Percentiles rank a stretch among this genome's conserved stretches.
These are phyloP conservation scores for Amphiduros pacificus DNA, from an alignment of 2,888 invertebrate genomes.

Conservation along the genomic window DNA sequence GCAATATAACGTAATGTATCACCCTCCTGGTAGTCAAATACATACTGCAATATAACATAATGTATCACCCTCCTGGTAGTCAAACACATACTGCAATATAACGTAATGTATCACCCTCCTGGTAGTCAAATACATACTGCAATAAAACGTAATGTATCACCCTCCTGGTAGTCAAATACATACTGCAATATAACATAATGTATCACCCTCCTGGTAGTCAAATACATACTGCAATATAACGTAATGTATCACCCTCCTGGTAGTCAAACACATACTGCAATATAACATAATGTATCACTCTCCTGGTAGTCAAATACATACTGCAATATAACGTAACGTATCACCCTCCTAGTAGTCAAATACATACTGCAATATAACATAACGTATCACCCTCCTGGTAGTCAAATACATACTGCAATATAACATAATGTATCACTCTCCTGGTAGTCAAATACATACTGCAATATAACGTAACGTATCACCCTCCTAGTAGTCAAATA, in stretches of 20 bases:
- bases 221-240: slow-evolving; percentile 57
- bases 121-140: slow-evolving; percentile 62
- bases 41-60: slow-evolving; percentile 47
- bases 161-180: too few species aligned
- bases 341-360: too few species aligned
- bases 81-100: slow-evolving; percentile 65
- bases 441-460: too few species aligned
- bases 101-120: slow-evolving; percentile 59
- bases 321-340: slow-evolving; percentile 38
- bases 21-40: slow-evolving; percentile 59
- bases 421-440: neutral
- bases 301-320: slow-evolving; percentile 60
- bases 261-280: too few species aligned
- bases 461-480: slow-evolving; percentile 64
- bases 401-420: slow-evolving; percentile 60
- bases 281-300: slow-evolving; percentile 62
- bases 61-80: too few species aligned
- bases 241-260: neutral
- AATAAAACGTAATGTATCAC: slow-evolving; percentile 4
- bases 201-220: slow-evolving; percentile 59
- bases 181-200: slow-evolving; percentile 64
- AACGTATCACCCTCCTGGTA: slow-evolving; percentile 59
- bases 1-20: slow-evolving; percentile 64
- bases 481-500: slow-evolving; percentile 59
- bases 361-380: slow-evolving; percentile 64